Base-by-base conservation (phyloP, 2,888 invertebrate genomes). In the Dorcus hopei region DNA sequence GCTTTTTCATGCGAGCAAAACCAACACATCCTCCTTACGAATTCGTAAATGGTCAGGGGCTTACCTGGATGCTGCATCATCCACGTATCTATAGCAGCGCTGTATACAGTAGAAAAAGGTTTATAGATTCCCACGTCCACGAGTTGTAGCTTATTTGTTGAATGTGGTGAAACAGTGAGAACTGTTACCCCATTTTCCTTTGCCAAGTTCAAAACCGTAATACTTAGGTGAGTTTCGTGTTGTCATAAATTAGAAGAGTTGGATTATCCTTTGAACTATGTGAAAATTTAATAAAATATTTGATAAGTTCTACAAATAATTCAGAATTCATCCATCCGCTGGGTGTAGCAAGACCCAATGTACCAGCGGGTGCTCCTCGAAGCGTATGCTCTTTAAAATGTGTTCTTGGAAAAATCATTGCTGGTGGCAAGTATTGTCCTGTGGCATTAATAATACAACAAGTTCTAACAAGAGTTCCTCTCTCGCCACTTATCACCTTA, bases 141-240 rank as follows among this genome's bases (percentile, higher is more conserved):
- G n/a, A 76, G 77, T 59, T 79, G 77, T 38, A 77, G 55, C 61
- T 73, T 77, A 59, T 75, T 73, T 41, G 70, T 72, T 54, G 72
- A 75, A 65, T 79, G 76, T 26, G 76, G 74, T 33, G 75, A 76
- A 52, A 79, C 68, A n/a, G 75, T 75, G 19, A 78, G 58, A 63
- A 78, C 62, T 11, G 72, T 72, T 14, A 79, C 71, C 9, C 77
- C 76, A 66, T 74, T 72, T 42, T 71, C 70, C 69, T 72, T 71
- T 41, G 70, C 72, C 45, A 65, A 57, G 51, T 73, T 64, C 19
- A 74, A 38, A 16, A 59, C 59, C 49, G 58, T 60, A 6, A 68
- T 58, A 39, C 52, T 52, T 11, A 68, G 49, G 52, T 75, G 73
- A n/a, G 67, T 65, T 52, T 74, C 70, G 58, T 72, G 69, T 75